Percentiles rank a stretch among this genome's conserved stretches.
Conservation (phyloP, 1,140 invertebrate genomes). For the Bombus turneri region DNA sequence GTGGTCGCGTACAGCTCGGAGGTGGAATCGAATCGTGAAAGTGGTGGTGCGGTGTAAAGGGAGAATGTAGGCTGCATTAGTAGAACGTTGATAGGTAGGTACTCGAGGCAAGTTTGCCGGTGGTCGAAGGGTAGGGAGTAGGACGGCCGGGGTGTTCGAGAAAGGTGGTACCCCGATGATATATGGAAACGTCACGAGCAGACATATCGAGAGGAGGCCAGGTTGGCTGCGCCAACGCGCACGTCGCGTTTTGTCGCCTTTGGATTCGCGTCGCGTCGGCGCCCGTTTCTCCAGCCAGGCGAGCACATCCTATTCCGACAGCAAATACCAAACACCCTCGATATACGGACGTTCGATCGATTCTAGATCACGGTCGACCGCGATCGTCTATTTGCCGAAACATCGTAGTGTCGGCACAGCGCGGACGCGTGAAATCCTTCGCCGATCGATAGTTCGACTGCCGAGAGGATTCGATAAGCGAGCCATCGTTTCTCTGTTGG, state of each 20-base stretch:
- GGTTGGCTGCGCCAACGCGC: constrained; percentile 61
- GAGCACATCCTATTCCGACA: constrained; percentile 42
- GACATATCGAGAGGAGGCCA: constrained; percentile 79
- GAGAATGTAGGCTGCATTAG: constrained; percentile 70
- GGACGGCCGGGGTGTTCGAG: constrained; percentile 68
- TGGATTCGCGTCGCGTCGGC: constrained; percentile 68
- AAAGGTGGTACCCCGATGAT: constrained; percentile 72
- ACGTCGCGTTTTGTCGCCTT: constrained; percentile 76
- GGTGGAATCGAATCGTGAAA: constrained; percentile 19
- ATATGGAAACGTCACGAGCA: constrained; percentile 81
- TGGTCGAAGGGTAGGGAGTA: constrained; percentile 54
- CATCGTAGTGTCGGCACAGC: too few species aligned
- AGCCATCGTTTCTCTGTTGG: neutral
- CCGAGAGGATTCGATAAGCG: neutral
- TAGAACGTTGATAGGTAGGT: constrained; percentile 75
- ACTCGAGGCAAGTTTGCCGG: constrained; percentile 72
- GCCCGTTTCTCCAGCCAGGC: constrained; percentile 50
- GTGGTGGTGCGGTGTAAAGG: constrained; percentile 36
- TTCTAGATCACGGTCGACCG: neutral
- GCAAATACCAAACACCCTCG: neutral
- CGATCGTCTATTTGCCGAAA: neutral
- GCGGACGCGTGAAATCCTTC: too few species aligned
- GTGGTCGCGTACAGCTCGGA: neutral
- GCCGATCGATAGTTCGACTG: neutral
- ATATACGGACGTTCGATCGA: neutral